Evolutionary conservation across 2,113 vertebrate species (phyloP).

Genomic region (Octodon degus): DNA sequence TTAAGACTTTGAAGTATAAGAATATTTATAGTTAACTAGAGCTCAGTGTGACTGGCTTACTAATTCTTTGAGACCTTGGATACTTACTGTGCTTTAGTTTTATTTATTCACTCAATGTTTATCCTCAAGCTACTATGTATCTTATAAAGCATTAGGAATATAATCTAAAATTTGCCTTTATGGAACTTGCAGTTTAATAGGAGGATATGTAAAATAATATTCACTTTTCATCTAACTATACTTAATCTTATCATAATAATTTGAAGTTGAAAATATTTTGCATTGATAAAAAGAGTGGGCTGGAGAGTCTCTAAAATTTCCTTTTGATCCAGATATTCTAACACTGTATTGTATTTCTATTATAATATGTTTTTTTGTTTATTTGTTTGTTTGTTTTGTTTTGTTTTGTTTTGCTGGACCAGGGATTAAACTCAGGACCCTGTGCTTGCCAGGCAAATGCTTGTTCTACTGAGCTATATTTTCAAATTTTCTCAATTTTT

Average conservation of each 20-base stretch:
- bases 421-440: no score
- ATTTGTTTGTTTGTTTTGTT: no score
- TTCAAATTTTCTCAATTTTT: background rate
- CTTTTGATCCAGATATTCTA: background rate
- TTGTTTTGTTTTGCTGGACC: no score
- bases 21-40: background rate
- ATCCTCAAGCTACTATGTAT: background rate
- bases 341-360: background rate
- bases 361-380: background rate
- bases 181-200: background rate
- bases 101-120: background rate
- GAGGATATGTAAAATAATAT: background rate
- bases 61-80: constrained; percentile 2
- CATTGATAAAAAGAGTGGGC: background rate
- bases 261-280: background rate
- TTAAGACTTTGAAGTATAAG: background rate
- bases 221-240: background rate
- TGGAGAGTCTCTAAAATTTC: background rate
- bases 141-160: background rate
- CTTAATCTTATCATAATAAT: background rate
- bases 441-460: no score
- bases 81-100: background rate
- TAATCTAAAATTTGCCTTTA: background rate
- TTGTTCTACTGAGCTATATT: background rate
- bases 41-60: background rate